phyloP scores from a whole-genome alignment of 2,113 vertebrate species.

The Xiphias gladius region DNA sequence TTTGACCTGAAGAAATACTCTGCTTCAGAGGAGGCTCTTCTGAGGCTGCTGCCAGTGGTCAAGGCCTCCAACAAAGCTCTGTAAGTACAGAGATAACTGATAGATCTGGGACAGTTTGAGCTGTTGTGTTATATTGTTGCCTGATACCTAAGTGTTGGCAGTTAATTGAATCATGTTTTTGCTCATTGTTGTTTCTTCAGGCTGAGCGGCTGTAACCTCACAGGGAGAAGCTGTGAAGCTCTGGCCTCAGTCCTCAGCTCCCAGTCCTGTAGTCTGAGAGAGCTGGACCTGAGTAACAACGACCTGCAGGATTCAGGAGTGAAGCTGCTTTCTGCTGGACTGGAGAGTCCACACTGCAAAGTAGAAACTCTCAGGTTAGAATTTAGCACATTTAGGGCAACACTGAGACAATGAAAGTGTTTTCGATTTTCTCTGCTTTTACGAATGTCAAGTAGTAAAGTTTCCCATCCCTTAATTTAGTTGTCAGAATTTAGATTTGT shows the following conservation, averaged over 20 bases:
- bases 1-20: slow-evolving; percentile 27
- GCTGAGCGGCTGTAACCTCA: slow-evolving; percentile 16
- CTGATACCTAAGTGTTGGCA: too few species aligned
- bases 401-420: too few species aligned
- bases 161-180: neutral
- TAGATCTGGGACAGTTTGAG: neutral
- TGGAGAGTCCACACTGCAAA: neutral
- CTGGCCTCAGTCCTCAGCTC: slow-evolving; percentile 17
- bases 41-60: neutral
- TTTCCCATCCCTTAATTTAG: too few species aligned
- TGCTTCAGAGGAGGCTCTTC: slow-evolving; percentile 13
- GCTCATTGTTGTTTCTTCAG: neutral
- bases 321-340: neutral
- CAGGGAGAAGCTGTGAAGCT: slow-evolving; percentile 18
- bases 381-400: too few species aligned
- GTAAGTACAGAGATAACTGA: neutral
- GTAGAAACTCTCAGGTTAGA: slow-evolving; percentile 4
- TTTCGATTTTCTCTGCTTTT: too few species aligned
- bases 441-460: too few species aligned
- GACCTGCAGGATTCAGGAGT: slow-evolving; percentile 18
- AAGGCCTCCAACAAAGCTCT: slow-evolving; percentile 22
- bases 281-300: slow-evolving; percentile 39
- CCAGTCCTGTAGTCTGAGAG: slow-evolving; percentile 8
- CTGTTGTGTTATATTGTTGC: too few species aligned
- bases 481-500: too few species aligned